Evolutionary conservation across 2,888 invertebrate genomes (phyloP).

Genomic region (Selenia dentaria): DNA sequence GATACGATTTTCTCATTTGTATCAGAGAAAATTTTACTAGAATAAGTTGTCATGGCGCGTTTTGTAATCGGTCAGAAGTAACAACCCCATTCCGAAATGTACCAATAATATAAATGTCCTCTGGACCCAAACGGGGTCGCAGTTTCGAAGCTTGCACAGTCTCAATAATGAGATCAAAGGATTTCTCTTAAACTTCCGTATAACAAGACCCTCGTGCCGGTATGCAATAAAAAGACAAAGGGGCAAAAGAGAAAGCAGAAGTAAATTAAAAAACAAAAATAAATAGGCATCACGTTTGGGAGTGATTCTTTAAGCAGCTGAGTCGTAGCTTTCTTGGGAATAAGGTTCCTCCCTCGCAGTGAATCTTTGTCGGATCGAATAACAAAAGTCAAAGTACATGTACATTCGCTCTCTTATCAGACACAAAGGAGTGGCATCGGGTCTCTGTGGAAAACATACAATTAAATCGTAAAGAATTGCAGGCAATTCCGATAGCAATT

Average conservation of each 20-base stretch:
- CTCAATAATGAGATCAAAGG: slow-evolving; percentile 51
- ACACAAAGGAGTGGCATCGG: slow-evolving; percentile 27
- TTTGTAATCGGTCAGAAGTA: slow-evolving; percentile 44
- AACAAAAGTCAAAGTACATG: slow-evolving; percentile 27
- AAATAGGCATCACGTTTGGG: slow-evolving; percentile 56
- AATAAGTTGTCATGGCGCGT: slow-evolving; percentile 43
- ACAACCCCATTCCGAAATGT: slow-evolving; percentile 33
- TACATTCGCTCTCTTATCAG: slow-evolving; percentile 34
- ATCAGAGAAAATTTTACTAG: slow-evolving; percentile 35
- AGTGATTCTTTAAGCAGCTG: slow-evolving; percentile 50
- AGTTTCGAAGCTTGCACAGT: slow-evolving; percentile 50
- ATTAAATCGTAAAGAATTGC: slow-evolving; percentile 36
- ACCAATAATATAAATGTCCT: slow-evolving; percentile 46
- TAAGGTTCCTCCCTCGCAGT: slow-evolving; percentile 26
- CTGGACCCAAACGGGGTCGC: slow-evolving; percentile 37
- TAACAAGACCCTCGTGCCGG: slow-evolving; percentile 46
- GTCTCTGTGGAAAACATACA: slow-evolving; percentile 33
- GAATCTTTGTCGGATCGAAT: slow-evolving; percentile 24
- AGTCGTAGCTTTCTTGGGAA: slow-evolving; percentile 43
- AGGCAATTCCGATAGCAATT: slow-evolving; percentile 18
- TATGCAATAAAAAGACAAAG: slow-evolving; percentile 58
- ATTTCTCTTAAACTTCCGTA: slow-evolving; percentile 59
- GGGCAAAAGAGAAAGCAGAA: slow-evolving; percentile 50
- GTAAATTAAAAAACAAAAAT: slow-evolving; percentile 65
- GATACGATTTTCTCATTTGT: slow-evolving; percentile 40